Evolutionary conservation across 2,888 invertebrate species (phyloP).

Genomic region (Elysia crispata): DNA sequence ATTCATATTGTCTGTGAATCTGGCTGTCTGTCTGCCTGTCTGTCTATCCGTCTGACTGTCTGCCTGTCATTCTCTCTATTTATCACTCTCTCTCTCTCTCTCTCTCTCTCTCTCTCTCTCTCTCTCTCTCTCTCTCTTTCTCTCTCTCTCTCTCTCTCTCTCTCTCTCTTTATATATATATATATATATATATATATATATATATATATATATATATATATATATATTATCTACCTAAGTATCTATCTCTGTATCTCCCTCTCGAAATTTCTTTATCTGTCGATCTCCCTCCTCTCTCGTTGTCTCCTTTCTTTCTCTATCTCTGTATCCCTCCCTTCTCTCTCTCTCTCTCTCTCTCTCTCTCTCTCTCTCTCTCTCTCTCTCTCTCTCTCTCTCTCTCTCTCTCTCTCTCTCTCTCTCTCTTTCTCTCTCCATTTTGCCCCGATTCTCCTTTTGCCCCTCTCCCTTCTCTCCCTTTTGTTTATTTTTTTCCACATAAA

Average conservation of each 20-base stretch:
- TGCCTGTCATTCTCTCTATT: too few relatives aligned
- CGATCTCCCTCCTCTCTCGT: not conserved
- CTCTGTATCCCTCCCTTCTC: not conserved
- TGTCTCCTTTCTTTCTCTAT: constrained; percentile 3
- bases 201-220: too few relatives aligned
- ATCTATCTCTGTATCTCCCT: too few relatives aligned
- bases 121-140: constrained; percentile 15
- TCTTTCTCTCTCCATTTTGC: not conserved
- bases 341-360: not conserved
- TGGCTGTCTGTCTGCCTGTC: too few relatives aligned
- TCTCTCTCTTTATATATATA: not conserved
- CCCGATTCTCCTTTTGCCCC: not conserved
- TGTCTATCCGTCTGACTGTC: too few relatives aligned
- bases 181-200: too few relatives aligned
- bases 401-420: not conserved
- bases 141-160: not conserved
- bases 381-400: not conserved
- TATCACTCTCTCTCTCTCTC: too few relatives aligned
- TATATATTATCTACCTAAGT: too few relatives aligned
- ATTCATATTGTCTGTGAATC: too few relatives aligned
- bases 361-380: not conserved
- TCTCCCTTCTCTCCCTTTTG: not conserved
- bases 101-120: not conserved
- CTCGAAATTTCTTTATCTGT: not conserved
- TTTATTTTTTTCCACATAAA: too few relatives aligned